These are phyloP conservation scores for Sphenodon punctatus DNA, from an alignment of 2,797 vertebrate species.

Conservation along the genomic window DNA sequence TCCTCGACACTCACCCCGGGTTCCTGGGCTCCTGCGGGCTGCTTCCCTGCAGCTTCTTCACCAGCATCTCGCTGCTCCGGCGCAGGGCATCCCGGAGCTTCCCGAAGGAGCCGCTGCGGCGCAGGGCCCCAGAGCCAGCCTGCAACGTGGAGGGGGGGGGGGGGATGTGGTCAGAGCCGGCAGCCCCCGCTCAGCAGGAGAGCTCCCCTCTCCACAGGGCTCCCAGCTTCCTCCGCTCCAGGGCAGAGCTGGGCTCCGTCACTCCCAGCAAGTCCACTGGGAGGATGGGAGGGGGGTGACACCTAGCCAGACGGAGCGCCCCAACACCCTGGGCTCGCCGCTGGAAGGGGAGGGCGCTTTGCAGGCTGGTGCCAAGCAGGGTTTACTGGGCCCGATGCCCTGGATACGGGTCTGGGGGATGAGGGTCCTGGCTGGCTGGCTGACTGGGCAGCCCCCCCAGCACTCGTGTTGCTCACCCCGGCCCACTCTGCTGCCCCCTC, in stretches of 20 bases:
- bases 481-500: constrained; percentile 83
- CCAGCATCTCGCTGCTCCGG: constrained; percentile 92
- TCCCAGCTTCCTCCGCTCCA: too few species aligned
- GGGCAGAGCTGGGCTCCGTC: too few species aligned
- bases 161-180: too few species aligned
- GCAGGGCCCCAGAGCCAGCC: constrained; percentile 85
- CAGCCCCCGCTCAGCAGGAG: too few species aligned
- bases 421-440: too few species aligned
- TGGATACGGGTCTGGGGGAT: too few species aligned
- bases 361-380: too few species aligned
- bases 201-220: too few species aligned
- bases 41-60: constrained; percentile 90
- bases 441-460: not conserved
- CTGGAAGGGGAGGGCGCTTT: too few species aligned
- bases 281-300: not conserved
- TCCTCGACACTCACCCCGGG: constrained; percentile 78
- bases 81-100: constrained; percentile 88
- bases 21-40: constrained; percentile 86
- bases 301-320: not conserved
- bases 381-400: too few species aligned
- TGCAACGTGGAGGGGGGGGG: constrained; percentile 26
- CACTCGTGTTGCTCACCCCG: constrained; percentile 73
- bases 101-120: constrained; percentile 87
- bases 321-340: too few species aligned
- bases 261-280: too few species aligned